Percentiles rank a stretch among this genome's conserved stretches.
Conservation (phyloP, 2,888 invertebrate species). For the Cerceris rybyensis region DNA sequence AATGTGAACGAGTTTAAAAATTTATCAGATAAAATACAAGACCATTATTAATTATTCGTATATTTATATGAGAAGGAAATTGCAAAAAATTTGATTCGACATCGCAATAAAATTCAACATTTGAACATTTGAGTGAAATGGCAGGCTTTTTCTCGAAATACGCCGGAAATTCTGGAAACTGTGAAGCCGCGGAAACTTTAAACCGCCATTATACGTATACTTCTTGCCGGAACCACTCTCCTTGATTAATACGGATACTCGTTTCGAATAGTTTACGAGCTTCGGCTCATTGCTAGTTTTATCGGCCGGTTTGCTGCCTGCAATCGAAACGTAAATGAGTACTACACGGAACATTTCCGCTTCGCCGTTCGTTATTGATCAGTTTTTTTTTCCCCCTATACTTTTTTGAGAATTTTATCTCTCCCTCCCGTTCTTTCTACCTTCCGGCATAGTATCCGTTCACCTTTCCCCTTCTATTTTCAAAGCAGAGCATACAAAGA, state of each 20-base stretch:
- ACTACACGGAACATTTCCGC: slow-evolving; percentile 1
- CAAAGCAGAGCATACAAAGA: too few relatives aligned
- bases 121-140: too few relatives aligned
- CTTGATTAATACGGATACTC: slow-evolving; percentile 13
- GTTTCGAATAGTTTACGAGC: slow-evolving; percentile 25
- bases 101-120: too few relatives aligned
- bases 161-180: background rate
- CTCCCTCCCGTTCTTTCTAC: too few relatives aligned
- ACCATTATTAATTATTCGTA: too few relatives aligned
- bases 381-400: slow-evolving; percentile 15
- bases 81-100: too few relatives aligned
- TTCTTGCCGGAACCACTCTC: slow-evolving; percentile 7
- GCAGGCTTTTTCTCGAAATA: too few relatives aligned
- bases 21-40: too few relatives aligned
- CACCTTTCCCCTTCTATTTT: too few relatives aligned
- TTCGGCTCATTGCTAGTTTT: slow-evolving; percentile 4
- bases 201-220: background rate
- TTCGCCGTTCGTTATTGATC: slow-evolving; percentile 2
- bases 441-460: too few relatives aligned
- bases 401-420: background rate
- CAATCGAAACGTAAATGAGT: slow-evolving; percentile 9
- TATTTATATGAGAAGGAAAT: too few relatives aligned
- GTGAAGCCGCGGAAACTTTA: background rate
- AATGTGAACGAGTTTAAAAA: too few relatives aligned
- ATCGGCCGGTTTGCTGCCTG: background rate